phyloP scores from a whole-genome alignment of 2,888 invertebrate species.

The Acanthosepion lycidas region DNA sequence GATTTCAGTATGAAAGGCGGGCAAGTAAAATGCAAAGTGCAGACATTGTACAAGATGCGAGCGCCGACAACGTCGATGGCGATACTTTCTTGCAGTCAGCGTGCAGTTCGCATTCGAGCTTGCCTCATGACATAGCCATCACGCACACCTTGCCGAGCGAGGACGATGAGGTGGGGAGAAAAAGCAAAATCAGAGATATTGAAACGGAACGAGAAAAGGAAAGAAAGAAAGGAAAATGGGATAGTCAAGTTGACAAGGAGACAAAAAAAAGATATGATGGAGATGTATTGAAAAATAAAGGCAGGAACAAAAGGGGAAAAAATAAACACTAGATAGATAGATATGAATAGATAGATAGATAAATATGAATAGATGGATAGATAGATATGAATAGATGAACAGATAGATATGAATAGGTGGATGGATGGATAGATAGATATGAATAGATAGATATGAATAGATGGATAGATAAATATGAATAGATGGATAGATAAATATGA shows the following conservation, averaged over 20 bases:
- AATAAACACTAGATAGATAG: no score
- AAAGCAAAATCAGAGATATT: background rate
- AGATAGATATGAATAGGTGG: no score
- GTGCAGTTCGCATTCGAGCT: background rate
- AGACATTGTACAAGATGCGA: background rate
- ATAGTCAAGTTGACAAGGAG: background rate
- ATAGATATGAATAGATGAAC: no score
- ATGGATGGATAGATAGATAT: no score
- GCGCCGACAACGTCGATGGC: background rate
- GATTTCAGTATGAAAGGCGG: background rate
- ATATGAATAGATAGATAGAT: no score
- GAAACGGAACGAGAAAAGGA: background rate
- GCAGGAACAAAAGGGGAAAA: no score
- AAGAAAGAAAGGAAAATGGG: background rate
- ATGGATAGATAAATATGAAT: no score
- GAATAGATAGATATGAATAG: no score
- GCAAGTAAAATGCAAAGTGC: background rate
- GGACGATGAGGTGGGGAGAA: background rate
- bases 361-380: no score
- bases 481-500: no score
- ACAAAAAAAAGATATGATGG: background rate
- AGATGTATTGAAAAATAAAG: background rate
- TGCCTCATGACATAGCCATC: conserved; percentile 5
- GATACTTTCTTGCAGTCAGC: background rate
- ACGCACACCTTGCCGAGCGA: background rate